phyloP scores from a whole-genome alignment of 2,113 vertebrate genomes.

The Malurus cyaneus region DNA sequence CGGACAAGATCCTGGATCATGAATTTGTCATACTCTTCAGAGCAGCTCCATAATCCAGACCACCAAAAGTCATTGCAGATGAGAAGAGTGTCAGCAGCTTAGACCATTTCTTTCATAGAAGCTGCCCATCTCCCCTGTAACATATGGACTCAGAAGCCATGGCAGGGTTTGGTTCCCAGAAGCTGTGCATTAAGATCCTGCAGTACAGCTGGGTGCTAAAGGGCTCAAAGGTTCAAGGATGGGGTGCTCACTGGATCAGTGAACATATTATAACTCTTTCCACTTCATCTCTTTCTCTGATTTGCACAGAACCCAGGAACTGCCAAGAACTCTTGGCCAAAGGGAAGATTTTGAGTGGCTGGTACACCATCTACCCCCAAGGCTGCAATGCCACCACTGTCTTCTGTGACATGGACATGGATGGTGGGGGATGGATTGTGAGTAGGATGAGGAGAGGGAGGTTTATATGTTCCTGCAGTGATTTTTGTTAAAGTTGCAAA shows the following conservation, averaged over 20 bases:
- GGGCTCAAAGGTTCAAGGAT: neutral
- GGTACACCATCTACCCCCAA: constrained; percentile 56
- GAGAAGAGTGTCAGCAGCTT: neutral
- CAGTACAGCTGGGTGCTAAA: neutral
- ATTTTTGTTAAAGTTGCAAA: neutral
- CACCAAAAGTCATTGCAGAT: neutral
- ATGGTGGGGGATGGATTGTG: constrained; percentile 43
- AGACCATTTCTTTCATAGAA: neutral
- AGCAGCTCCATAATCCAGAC: neutral
- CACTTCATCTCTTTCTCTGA: neutral
- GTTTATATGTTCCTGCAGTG: neutral
- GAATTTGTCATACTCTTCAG: neutral
- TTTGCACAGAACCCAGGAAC: constrained; percentile 12
- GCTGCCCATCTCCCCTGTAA: neutral
- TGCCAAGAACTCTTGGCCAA: constrained; percentile 8
- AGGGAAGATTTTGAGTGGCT: constrained; percentile 43
- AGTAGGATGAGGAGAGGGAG: neutral
- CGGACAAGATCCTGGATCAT: neutral
- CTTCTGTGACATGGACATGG: constrained; percentile 23
- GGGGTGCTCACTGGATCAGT: neutral
- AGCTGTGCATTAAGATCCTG: neutral
- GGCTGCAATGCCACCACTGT: neutral
- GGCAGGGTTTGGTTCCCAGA: neutral
- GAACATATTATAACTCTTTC: neutral
- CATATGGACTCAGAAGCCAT: neutral